Evolutionary conservation across 2,888 invertebrate genomes (phyloP), one percentile per base, ranked within the genome.

Genomic region (Apotomis capreana): DNA sequence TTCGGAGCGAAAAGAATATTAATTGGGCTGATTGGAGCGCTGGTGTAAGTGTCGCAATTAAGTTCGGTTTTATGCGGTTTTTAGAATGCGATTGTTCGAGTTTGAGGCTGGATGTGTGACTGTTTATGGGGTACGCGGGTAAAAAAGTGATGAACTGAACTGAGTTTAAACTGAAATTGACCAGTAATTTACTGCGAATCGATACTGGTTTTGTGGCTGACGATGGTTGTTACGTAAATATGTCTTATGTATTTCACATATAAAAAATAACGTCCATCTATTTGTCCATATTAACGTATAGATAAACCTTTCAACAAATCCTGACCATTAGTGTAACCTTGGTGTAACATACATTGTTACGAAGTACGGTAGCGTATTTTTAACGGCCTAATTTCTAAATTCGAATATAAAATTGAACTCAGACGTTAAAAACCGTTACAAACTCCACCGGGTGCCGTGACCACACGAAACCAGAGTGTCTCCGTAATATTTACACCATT

Each of bases 41-140:
- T 54, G 69, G 69, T 73, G 73, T 69, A 67, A 67, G 58, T 55
- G 57, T 55, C 40, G 64, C 69, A 69, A 73, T 73, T 69, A 73
- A 69, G 10, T 49, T 54, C 37, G 12, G 54, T 52, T 67, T 49
- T 13, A 57, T 63, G 52, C 52, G 46, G 55, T 65, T 65, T 65
- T 65, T 65, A 57, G 55, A 46, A 46, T 3, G 55, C 55, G 65
- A 65, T 65, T 57, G 65, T 65, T 57, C 5, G 65, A 46, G 44
- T 64, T 63, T 63, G 64, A 44, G 65, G 44, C 55, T 57, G 26
- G 49, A 46, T n/a, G 57, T 57, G 64, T 5, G 54, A 44, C 64
- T 15, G 64, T 64, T 64, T 64, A 57, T 10, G 57, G 26, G 26
- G 26, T 36, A 58, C 36, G 26, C 9, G n/a, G 40, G 40, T 40